phyloP scores from a whole-genome alignment of 2,113 vertebrate genomes.

The Piprites chloris region DNA sequence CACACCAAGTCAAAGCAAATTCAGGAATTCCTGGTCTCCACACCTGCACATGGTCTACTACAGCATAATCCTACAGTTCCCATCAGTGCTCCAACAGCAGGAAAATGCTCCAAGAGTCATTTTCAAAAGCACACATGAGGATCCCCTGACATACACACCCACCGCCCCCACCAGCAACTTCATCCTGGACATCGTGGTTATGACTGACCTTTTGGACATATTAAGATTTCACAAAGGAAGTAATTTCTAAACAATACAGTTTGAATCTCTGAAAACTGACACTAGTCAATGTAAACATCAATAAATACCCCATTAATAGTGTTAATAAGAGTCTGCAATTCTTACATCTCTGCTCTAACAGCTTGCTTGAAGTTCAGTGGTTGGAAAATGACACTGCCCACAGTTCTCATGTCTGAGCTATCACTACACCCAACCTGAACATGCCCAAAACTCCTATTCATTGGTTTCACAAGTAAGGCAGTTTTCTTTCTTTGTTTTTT shows the following conservation, averaged over 20 bases:
- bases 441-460: not conserved
- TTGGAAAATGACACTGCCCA: not conserved
- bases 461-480: not conserved
- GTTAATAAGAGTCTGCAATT: not conserved
- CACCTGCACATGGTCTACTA: fast-evolving
- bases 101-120: not conserved
- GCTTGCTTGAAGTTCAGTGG: not conserved
- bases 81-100: not conserved
- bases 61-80: not conserved
- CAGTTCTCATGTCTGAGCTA: not conserved
- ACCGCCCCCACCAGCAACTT: not conserved
- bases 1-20: not conserved
- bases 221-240: not conserved
- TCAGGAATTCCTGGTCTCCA: not conserved
- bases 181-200: not conserved
- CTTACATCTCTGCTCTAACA: not conserved
- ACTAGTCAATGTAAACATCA: not conserved
- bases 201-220: not conserved
- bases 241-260: not conserved
- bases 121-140: not conserved
- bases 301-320: not conserved
- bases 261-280: not conserved
- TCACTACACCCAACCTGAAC: not conserved
- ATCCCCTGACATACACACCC: not conserved
- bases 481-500: not conserved